Evolutionary conservation across 2,113 vertebrate species (phyloP), one percentile per base, ranked within the genome.

Genomic region (Ochotona princeps): DNA sequence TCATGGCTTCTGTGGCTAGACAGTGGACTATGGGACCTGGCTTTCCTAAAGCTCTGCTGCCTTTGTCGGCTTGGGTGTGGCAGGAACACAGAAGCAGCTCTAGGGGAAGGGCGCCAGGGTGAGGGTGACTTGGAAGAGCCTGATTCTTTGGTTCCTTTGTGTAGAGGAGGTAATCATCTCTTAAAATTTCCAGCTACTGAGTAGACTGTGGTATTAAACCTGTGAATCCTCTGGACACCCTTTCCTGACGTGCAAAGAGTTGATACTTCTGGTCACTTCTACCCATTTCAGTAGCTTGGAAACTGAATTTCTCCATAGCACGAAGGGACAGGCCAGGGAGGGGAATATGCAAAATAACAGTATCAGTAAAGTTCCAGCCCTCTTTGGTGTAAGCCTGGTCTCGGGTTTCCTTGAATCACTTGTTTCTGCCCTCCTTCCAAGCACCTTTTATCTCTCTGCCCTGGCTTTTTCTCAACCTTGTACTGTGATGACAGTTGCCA

Each of bases 251-350:
- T 96, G 89, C 97, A 82, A 65, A 86, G 82, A 89, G 97, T 96
- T 51, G 49, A 81, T 96, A 94, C 80, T 87, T 92, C 63, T 89
- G 96, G 97, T 96, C 93, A 94, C 96, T 98, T 97, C 13, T 44
- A 87, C 95, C 93, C 94, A 92, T 97, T 97, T 97, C 96, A 97
- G 96, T 95, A 97, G 93, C 93, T 96, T 94, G 93, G 65, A 93
- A 96, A 91, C 92, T 91, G 97, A 96, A 89, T 96, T 69, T 91
- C 70, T 51, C 67, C 15, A 32, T 74, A 93, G 96, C 81, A 74
- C 90, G 73, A 15, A 94, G 73, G 74, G 95, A 96, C 95, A 84
- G 93, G 74, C 93, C 66, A 95, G 79, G 89, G 83, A 97, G 97
- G 95, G 84, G 65, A 94, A 98, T 92, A 94, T 96, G 90, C 95